Base-by-base conservation (phyloP, 2,888 invertebrate species). In the Hyles lineata region DNA sequence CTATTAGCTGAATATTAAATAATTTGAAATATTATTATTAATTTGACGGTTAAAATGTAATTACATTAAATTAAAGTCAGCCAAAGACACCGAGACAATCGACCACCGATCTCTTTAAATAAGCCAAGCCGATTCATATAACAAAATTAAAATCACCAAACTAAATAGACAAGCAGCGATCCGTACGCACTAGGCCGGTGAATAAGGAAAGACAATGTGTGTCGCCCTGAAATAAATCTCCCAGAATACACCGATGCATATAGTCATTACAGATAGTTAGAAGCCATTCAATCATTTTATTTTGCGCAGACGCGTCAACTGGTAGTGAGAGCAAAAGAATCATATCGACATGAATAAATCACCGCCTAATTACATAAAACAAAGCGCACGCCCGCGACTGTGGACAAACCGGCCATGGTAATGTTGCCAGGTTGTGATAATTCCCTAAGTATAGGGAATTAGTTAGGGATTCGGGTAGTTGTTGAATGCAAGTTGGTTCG, bases 301-400 rank as follows among this genome's bases (percentile, higher is more conserved):
- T 67, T 67, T 67, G 8, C 35, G 23, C 67, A 50, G 67, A 58
- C 32, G 58, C 69, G 69, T 70, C 52, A 70, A 70, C 70, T 58
- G 23, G 32, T 21, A 23, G 60, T 60, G 60, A 8, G 69, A 72
- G 59, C 70, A 72, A 72, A 72, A 67, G 43, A 72, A 55, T 43
- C 55, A 67, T 58, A 72, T 67, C 58, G 63, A 67, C 67, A 25
- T 70, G 55, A 67, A 73, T 76, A 73, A 75, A 77, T 73, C 76
- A 75, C 72, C 72, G 60, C 71, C 70, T 70, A 75, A 75, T 74
- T 76, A 76, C 78, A 75, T 75, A 76, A 67, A 67, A 67, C 23
- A 50, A 67, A 67, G 67, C 67, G 35, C 19, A 32, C 32, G 70
- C 9, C 21, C 15, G 32, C 29, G 11, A 35, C 70, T 35, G 70